Conservation (phyloP, 1,140 invertebrate species). For the Heliconius eleuchia region DNA sequence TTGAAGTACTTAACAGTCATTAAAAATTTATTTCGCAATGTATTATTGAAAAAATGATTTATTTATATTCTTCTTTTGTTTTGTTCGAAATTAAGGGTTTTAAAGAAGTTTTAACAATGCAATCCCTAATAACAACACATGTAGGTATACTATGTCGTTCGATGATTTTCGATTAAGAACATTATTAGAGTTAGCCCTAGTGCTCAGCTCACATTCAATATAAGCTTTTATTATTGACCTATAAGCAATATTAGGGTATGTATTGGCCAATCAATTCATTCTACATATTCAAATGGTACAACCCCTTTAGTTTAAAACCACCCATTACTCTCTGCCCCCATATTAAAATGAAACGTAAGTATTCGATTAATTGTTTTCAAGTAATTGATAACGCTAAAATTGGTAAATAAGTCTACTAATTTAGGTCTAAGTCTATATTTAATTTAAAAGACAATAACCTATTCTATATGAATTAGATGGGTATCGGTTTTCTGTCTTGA, state of each 20-base stretch:
- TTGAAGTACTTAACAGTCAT: not conserved
- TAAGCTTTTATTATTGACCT: constrained; percentile 1
- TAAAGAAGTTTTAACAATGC: not conserved
- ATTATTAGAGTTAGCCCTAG: not conserved
- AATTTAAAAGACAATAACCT: not conserved
- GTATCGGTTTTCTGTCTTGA: not conserved
- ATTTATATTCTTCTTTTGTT: not conserved
- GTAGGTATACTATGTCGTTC: not conserved
- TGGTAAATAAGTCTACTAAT: no score
- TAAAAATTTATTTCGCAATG: not conserved
- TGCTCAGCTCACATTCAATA: constrained; percentile 14
- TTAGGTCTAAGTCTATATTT: not conserved
- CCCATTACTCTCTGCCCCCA: constrained; percentile 29
- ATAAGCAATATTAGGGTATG: constrained; percentile 15
- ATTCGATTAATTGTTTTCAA: not conserved
- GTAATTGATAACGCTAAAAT: not conserved
- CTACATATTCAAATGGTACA: constrained; percentile 37
- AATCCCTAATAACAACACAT: not conserved
- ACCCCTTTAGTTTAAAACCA: constrained; percentile 42
- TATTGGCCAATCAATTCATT: constrained; percentile 44
- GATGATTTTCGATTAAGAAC: constrained; percentile 7
- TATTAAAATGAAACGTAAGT: not conserved
- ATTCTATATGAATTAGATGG: not conserved
- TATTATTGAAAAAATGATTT: not conserved
- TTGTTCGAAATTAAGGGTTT: not conserved